Percentiles rank a stretch among this genome's conserved stretches.
phyloP scores from a whole-genome alignment of 2,113 vertebrate species.

The Capreolus pygargus region DNA sequence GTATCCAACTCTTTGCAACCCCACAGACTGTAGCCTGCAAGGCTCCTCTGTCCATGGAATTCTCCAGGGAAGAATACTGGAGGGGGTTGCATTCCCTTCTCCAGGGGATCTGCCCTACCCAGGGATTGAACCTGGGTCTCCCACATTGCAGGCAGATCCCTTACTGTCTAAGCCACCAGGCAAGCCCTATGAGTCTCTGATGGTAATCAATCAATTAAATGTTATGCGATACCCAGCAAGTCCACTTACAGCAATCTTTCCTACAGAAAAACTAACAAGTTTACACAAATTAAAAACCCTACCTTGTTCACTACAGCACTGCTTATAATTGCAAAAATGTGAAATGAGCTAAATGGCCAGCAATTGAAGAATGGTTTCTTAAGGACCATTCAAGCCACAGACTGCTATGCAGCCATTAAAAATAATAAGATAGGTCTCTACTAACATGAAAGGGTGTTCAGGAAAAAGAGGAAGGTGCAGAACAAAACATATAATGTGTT shows the following conservation, averaged over 20 bases:
- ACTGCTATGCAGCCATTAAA: not conserved
- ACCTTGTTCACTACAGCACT: not conserved
- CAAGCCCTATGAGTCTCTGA: not conserved
- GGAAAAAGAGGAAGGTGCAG: not conserved
- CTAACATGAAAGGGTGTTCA: not conserved
- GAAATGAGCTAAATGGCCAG: not conserved
- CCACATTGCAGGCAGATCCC: not conserved
- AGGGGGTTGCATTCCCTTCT: not conserved
- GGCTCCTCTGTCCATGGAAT: not conserved
- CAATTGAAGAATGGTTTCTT: not conserved
- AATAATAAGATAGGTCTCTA: not conserved
- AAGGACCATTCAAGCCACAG: not conserved
- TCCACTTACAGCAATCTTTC: not conserved
- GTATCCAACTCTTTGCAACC: not conserved
- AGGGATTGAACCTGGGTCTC: not conserved
- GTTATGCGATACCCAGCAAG: not conserved
- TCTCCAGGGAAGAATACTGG: not conserved
- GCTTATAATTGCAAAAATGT: not conserved
- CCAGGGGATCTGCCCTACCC: not conserved
- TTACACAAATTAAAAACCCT: slow-evolving; percentile 20
- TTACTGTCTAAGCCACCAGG: not conserved
- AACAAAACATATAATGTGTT: not conserved
- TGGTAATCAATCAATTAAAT: slow-evolving; percentile 24
- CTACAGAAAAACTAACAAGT: not conserved
- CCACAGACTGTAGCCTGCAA: not conserved